Evolutionary conservation across 2,888 invertebrate species (phyloP).

Genomic region (Hoplodrina ambigua): DNA sequence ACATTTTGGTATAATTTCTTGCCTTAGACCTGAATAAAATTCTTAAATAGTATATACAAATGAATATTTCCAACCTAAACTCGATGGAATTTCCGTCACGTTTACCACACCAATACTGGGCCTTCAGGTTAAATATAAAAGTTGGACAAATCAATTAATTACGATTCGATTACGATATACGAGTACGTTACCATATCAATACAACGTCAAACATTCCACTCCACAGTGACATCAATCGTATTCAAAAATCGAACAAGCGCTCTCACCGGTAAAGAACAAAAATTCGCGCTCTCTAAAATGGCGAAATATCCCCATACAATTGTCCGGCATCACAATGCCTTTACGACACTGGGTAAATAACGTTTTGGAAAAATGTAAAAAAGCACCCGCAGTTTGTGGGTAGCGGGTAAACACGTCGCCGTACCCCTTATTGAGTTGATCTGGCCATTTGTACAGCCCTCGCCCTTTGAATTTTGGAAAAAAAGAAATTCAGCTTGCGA

Average conservation of each 20-base stretch:
- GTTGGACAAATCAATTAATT: background rate
- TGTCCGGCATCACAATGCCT: slow-evolving; percentile 88
- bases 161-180: background rate
- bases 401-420: slow-evolving; percentile 88
- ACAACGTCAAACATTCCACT: slow-evolving; percentile 33
- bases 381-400: slow-evolving; percentile 86
- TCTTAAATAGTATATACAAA: too few relatives aligned
- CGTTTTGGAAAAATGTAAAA: slow-evolving; percentile 88
- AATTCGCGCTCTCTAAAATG: slow-evolving; percentile 72
- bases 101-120: background rate
- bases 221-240: slow-evolving; percentile 65
- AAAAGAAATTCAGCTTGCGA: slow-evolving; percentile 81
- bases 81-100: too few relatives aligned
- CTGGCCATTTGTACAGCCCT: slow-evolving; percentile 88
- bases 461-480: slow-evolving; percentile 82
- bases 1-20: too few relatives aligned
- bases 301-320: slow-evolving; percentile 80
- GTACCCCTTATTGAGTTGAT: slow-evolving; percentile 89
- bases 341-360: slow-evolving; percentile 89
- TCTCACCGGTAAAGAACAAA: slow-evolving; percentile 63
- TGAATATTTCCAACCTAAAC: too few relatives aligned
- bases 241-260: slow-evolving; percentile 74
- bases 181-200: slow-evolving; percentile 17
- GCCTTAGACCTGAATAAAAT: too few relatives aligned
- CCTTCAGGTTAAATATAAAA: background rate